Evolutionary conservation across 2,797 vertebrate species (phyloP), one percentile per base, ranked within the genome.

Genomic region (Agapornis canus): DNA sequence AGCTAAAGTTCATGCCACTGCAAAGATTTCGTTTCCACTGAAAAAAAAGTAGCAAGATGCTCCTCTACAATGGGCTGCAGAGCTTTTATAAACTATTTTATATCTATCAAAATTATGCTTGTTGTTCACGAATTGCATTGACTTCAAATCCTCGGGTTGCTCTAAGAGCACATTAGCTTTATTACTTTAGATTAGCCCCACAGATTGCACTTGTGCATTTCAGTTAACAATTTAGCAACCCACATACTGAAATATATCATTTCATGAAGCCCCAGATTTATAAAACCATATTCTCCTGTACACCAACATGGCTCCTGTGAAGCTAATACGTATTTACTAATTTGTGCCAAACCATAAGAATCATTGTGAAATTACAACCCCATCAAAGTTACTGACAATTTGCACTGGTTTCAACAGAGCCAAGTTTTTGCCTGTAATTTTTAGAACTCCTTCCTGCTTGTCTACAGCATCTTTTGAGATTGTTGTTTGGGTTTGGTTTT

Each of bases 111-210:
- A 92, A 93, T 92, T 68, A 80, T 25, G 48, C 79, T 87, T 20
- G 13, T 79, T 4, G 0, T 85, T 93, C 89, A 91, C 49, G 61
- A 89, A 48, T 23, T 61, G 43, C 89, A 63, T 39, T 93, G 84
- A 75, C 90, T 93, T 85, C 57, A 89, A 65, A 92, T 78, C 61
- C 83, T 90, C 57, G 37, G 76, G 84, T 92, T 94, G 72, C 35
- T 89, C 64, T 64, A 57, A 71, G 18, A 94, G 52, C 60, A 89
- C 45, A 65, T 89, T 93, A 91, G 47, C 61, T 93, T 94, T 92
- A 89, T 87, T 92, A 54, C 65, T 89, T 81, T 51, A 93, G 75
- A 95, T 94, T 82, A 86, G 68, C 86, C 82, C 82, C 82, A 87
- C 57, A 85, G 82, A 82, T 61, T 52, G 64, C 42, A 64, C 70